Evolutionary conservation across 1,140 invertebrate species (phyloP).

Genomic region (Melanaphis sacchari): DNA sequence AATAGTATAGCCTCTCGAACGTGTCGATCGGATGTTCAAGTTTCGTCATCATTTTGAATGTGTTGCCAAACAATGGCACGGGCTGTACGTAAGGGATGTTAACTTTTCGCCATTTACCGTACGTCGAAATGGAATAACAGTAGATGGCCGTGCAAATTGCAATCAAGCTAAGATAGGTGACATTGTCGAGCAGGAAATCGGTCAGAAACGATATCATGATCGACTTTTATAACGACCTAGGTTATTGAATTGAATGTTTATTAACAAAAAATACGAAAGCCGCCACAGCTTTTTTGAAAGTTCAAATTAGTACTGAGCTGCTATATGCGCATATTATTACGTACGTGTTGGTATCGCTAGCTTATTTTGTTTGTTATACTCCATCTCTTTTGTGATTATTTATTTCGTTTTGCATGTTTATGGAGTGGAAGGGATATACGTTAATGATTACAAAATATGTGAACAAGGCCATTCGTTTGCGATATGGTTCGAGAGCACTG

Average conservation of each 20-base stretch:
- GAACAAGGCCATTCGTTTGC: too few relatives aligned
- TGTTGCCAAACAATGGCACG: conserved; percentile 59
- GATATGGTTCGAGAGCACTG: too few relatives aligned
- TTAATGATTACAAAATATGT: too few relatives aligned
- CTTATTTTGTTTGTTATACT: neutral
- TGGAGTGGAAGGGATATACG: neutral
- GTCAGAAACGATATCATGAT: neutral
- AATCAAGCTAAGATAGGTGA: neutral
- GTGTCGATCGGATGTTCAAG: neutral
- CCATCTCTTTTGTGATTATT: neutral
- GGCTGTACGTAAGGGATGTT: conserved; percentile 57
- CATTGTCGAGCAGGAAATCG: neutral
- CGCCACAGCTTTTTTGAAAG: neutral
- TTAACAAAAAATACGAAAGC: neutral
- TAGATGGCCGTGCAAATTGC: neutral
- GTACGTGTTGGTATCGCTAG: neutral
- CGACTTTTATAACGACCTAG: neutral
- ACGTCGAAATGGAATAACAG: neutral
- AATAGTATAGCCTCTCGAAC: neutral
- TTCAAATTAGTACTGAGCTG: neutral
- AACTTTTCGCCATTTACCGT: conserved; percentile 58
- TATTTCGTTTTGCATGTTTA: neutral
- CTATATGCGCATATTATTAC: too few relatives aligned
- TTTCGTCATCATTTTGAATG: neutral
- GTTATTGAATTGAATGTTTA: neutral